Percentiles rank a stretch among this genome's conserved stretches.
Evolutionary conservation across 2,113 vertebrate species (phyloP).

Genomic region (Lates calcarifer): DNA sequence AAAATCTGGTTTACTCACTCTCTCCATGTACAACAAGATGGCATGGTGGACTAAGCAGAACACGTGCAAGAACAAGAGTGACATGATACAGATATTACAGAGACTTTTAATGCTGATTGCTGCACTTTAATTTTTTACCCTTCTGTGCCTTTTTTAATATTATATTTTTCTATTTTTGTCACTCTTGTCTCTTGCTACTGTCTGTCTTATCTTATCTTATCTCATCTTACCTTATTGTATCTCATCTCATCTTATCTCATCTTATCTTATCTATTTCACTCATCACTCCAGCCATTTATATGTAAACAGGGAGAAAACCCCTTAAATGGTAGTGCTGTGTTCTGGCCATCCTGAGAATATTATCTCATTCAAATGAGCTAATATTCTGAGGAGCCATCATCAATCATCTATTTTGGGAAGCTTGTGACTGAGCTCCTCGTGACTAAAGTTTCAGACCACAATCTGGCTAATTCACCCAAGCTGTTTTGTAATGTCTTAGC

Average conservation of each 20-base stretch:
- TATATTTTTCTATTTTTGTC: too few relatives aligned
- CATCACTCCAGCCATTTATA: neutral
- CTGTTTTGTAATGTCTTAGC: constrained; percentile 24
- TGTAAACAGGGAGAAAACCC: neutral
- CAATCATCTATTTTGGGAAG: constrained; percentile 21
- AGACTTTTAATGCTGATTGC: too few relatives aligned
- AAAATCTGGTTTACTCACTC: constrained; percentile 29
- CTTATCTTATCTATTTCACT: constrained; percentile 1
- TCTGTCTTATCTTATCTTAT: too few relatives aligned
- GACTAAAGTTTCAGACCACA: constrained; percentile 14
- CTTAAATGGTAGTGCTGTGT: neutral
- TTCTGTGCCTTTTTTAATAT: too few relatives aligned
- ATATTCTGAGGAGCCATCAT: neutral
- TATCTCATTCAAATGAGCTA: constrained; percentile 8
- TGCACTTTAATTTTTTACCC: too few relatives aligned
- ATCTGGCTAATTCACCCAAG: constrained; percentile 22
- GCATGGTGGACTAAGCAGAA: neutral
- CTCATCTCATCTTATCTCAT: too few relatives aligned
- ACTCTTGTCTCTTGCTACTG: too few relatives aligned
- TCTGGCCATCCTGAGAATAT: constrained; percentile 1
- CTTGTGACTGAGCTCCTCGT: constrained; percentile 13
- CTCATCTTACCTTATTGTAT: too few relatives aligned
- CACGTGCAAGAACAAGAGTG: neutral
- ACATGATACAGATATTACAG: too few relatives aligned
- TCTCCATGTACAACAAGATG: constrained; percentile 16